Conservation (phyloP, 53 echinoderm and acorn worm species). For the Luidia sarsii region DNA sequence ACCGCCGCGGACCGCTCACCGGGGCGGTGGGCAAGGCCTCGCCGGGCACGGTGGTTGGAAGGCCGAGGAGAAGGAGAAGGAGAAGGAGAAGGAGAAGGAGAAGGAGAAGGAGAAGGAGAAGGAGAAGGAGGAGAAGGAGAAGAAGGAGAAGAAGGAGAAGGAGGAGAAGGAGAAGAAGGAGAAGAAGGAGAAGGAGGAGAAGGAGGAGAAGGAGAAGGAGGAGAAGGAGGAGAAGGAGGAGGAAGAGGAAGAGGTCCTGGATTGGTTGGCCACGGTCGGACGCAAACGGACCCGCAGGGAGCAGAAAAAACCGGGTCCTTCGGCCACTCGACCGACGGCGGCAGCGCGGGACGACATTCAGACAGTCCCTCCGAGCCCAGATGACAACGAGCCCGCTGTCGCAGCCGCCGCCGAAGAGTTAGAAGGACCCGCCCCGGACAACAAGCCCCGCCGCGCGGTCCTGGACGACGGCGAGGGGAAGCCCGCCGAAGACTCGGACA, state of each 20-base stretch:
- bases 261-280: not conserved
- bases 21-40: no score
- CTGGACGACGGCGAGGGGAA: not conserved
- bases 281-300: conserved; percentile 21
- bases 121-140: not conserved
- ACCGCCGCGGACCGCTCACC: no score
- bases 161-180: no score
- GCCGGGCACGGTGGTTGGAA: no score
- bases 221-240: not conserved
- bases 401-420: no score
- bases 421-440: no score
- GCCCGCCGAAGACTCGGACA: not conserved
- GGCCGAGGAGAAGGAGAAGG: not conserved
- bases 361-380: no score
- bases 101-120: not conserved
- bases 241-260: not conserved
- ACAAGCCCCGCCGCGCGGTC: not conserved
- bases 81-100: not conserved
- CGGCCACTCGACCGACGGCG: no score
- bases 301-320: no score
- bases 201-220: not conserved
- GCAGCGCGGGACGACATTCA: no score
- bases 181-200: not conserved
- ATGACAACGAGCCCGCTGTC: no score
- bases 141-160: not conserved